Evolutionary conservation across 1,140 invertebrate genomes (phyloP), one percentile per base, ranked within the genome.

Genomic region (Bombus waltoni): DNA sequence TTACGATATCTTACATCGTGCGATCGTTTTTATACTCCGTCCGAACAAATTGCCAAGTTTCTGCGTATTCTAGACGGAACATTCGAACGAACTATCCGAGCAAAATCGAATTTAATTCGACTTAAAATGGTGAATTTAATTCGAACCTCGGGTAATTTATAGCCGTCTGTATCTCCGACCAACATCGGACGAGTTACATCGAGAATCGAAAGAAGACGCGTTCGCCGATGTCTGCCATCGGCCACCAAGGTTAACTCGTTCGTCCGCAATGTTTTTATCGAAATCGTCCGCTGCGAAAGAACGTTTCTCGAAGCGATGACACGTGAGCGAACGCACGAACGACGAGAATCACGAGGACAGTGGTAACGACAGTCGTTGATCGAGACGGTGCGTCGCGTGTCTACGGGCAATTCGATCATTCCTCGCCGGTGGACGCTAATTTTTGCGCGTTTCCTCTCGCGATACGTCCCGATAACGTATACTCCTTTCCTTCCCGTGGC

Each of bases 171-270:
- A 11, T 59, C 25, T 10, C 1, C 57, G 25, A 13, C 32, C 32
- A 66, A 35, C 13, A 35, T 66, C 32, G n/a, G 8, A 35, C 65
- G 32, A 66, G 8, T 66, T 66, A 62, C 59, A 40, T 22, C 53
- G 32, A 40, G 53, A 25, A 62, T 25, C 4, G 35, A 40, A 40
- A 83, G 44, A 44, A 59, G 66, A 47, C 25, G 32, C 28, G 47
- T 71, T 59, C n/a, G 76, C 83, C n/a, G 47, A 62, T 35, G 40
- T 71, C 66, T 22, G 68, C 18, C 76, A 80, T 80, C 68, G 68
- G 35, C 57, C 57, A 53, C 76, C 83, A 85, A 85, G 83, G 83
- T 35, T 40, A 85, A 85, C 83, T 18, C 77, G 83, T 85, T 73
- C 83, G 53, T 53, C 65, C 76, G 53, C 57, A 6, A 38, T 42